Conservation (phyloP, 2,888 invertebrate species). For the Lycophotia porphyrea region DNA sequence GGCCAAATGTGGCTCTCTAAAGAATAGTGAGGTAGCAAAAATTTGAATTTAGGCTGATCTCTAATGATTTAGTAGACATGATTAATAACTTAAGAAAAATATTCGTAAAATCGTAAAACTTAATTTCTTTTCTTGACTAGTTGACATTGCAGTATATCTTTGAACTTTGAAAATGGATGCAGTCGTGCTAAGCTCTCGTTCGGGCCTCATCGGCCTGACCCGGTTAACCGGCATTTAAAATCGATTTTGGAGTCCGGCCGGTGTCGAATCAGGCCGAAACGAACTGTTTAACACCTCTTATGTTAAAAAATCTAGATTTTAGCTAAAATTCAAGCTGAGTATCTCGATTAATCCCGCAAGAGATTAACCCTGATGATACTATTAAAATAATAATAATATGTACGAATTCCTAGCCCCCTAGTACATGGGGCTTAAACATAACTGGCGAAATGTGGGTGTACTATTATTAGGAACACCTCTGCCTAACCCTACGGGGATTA, state of each 20-base stretch:
- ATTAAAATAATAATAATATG: not conserved
- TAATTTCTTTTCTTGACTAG: not conserved
- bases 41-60: not conserved
- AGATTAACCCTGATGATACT: conserved; percentile 55
- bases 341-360: conserved; percentile 54
- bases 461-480: not conserved
- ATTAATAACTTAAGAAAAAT: not conserved
- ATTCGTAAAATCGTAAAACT: not conserved
- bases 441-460: not conserved
- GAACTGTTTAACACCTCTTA: no score
- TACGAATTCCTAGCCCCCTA: not conserved
- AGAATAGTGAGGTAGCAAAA: not conserved
- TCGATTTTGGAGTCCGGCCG: no score
- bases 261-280: no score
- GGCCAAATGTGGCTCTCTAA: conserved; percentile 6
- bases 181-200: no score
- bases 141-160: not conserved
- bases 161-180: no score
- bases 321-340: conserved; percentile 10
- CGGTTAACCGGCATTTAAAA: no score
- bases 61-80: not conserved
- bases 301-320: not conserved
- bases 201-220: no score
- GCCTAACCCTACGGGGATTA: not conserved
- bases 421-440: not conserved